Base-by-base conservation (phyloP, 1,140 invertebrate species). In the Mamestra configurata region DNA sequence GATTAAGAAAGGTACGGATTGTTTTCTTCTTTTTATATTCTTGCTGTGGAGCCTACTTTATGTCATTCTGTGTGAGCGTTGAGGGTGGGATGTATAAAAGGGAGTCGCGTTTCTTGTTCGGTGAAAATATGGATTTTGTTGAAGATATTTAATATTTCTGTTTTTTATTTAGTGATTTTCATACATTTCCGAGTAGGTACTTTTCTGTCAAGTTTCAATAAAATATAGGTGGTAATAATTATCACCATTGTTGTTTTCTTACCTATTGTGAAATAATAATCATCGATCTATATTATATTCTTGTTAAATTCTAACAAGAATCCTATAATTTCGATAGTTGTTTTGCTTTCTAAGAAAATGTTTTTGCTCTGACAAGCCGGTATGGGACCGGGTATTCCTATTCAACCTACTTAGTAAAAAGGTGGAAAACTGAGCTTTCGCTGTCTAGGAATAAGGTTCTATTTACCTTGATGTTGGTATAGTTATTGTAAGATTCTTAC, bases 1-100 rank as follows among this genome's bases (percentile, higher is more conserved):
- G 85, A 88, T 91, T 43, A 93, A 89, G 78, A 93, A 87, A 91
- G 92, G 92, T 93, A 77, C 13, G 87, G 40, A 46, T 46, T n/a
- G 0, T n/a, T 27, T 27, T 8, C 0, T 2, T 70, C 20, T 70
- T 24, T 27, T 27, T n/a, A 7, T 49, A 35, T 18, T 64, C 18
- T 49, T 49, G 35, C 10, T 15, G 37, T 68, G 20, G 18, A 40
- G n/a, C 10, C 35, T 59, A 59, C 55, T 43, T 40, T 66, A 27
- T 40, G 59, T 64, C 10, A 24, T 53, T 24, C 18, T 64, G 31
- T 35, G 61, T 66, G 35, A n/a, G 18, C 7, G 61, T 5, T 40
- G 35, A 49, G 61, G 61, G 61, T 66, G 61, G 61, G 35, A 61
- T 35, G 31, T n/a, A n/a, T n/a, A 35, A 37, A 57, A 8, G 35